Evolutionary conservation across 2,888 invertebrate species (phyloP), one percentile per base, ranked within the genome.

Genomic region (Drosophila recens): DNA sequence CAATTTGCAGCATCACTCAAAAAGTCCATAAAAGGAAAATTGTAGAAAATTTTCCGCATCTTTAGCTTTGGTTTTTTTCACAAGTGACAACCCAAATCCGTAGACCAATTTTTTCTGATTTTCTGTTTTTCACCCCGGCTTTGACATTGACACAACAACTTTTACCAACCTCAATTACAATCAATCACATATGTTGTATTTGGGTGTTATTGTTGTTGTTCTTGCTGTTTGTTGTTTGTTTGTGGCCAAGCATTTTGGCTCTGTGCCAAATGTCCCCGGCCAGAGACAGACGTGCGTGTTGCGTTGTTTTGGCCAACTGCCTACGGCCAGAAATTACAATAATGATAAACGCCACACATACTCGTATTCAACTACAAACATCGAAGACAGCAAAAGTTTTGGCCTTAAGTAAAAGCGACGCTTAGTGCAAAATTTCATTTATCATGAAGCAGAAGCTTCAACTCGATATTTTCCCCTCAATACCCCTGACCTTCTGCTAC

Each of bases 131-230:
- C 52, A 64, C 46, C 62, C 45, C 53, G 58, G 64, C 74, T 83
- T 80, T 89, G 84, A 84, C 89, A 82, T 82, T 82, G 85, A 87
- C 84, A 88, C 72, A 79, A 73, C 86, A 90, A 87, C 88, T 90
- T 89, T 88, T 88, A 84, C 90, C 78, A 80, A 82, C 82, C 90
- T 82, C 90, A 89, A 90, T 90, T 89, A 87, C 87, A 87, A 88
- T 88, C 89, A 88, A 88, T 88, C 89, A 90, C 89, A 84, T 72
- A 79, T 90, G 86, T 79, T 75, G 75, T 69, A 40, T 65, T 65
- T 52, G 51, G 75, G 57, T 65, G 54, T 65, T 57, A 36, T 43
- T 42, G 36, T 57, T 75, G 70, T 54, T 46, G 49, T 48, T 63
- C 27, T 65, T 59, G 48, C 40, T 46, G 17, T 40, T 69, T 56